Evolutionary conservation across 1,140 invertebrate genomes (phyloP).

Genomic region (Cyclina sinensis): DNA sequence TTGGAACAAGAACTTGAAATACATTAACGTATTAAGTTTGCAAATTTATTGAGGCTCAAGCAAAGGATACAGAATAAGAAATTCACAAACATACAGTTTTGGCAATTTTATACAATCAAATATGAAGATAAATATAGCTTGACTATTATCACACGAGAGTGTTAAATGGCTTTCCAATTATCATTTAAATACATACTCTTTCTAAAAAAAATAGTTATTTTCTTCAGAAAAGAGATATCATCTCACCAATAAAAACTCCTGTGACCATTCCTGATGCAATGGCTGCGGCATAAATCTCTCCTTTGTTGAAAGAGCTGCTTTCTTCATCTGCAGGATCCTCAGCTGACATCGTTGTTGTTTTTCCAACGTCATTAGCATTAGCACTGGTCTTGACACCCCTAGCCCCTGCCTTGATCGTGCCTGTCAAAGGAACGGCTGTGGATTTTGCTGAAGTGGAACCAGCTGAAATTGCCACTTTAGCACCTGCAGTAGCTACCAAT

Average conservation of each 20-base stretch:
- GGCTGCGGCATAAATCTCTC: neutral
- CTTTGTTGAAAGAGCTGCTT: neutral
- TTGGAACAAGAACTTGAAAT: no score
- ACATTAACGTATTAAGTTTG: no score
- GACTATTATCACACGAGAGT: no score
- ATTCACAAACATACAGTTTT: no score
- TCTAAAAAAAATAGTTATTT: no score
- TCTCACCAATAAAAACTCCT: conserved; percentile 4
- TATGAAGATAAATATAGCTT: no score
- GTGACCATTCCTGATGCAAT: neutral
- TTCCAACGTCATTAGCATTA: neutral
- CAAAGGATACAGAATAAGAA: no score
- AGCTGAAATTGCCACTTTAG: neutral
- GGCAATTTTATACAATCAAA: no score
- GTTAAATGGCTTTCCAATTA: no score
- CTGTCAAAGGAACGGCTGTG: neutral
- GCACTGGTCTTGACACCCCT: neutral
- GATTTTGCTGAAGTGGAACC: neutral
- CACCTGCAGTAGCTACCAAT: neutral
- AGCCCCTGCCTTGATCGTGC: neutral
- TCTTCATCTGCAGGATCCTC: neutral
- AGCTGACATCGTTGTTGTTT: neutral
- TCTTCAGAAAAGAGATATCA: no score
- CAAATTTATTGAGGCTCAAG: no score
- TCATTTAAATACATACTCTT: no score